Evolutionary conservation across 2,113 vertebrate species (phyloP), one percentile per base, ranked within the genome.

Genomic region (Corydoras maculifer): DNA sequence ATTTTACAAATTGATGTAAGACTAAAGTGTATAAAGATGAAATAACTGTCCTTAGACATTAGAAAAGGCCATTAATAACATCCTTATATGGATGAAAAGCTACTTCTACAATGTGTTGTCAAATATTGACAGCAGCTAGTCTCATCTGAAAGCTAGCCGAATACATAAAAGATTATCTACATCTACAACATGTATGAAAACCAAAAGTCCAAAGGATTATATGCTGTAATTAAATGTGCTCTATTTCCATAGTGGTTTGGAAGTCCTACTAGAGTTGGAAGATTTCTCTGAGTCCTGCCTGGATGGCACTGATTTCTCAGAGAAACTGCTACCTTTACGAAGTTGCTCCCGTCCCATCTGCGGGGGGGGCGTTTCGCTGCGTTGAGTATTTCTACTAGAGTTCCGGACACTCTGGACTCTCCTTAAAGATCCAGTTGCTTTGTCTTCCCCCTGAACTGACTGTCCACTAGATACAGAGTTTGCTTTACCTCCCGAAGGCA

Each of bases 161-260:
- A 73, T 61, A 69, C 68, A 57, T 65, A 70, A 54, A 51, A 80
- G 31, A 58, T 77, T 58, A 73, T 68, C 68, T 77, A 74, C 72
- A 70, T 62, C 58, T 62, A 30, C 61, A 63, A 49, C 72, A 54
- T 65, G 51, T 25, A 35, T 62, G 51, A 31, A 31, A 43, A 67
- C 25, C n/a, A 29, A 64, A 60, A 67, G 14, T 43, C 35, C 35
- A 51, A 18, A 72, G 29, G 32, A 18, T 2, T 55, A 32, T 14
- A 9, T 51, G 30, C 57, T 25, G 7, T 32, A 65, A 50, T 73
- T 69, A 9, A 58, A 50, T 65, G n/a, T n/a, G 15, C 70, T 78
- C 92, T 83, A 95, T 77, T 95, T 97, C 87, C 92, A 81, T 62
- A 87, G 81, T 0, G 94, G 93, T 70, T 91, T 93, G 5, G 87